Conservation (phyloP, 2,113 vertebrate species). For the Hucho hucho region DNA sequence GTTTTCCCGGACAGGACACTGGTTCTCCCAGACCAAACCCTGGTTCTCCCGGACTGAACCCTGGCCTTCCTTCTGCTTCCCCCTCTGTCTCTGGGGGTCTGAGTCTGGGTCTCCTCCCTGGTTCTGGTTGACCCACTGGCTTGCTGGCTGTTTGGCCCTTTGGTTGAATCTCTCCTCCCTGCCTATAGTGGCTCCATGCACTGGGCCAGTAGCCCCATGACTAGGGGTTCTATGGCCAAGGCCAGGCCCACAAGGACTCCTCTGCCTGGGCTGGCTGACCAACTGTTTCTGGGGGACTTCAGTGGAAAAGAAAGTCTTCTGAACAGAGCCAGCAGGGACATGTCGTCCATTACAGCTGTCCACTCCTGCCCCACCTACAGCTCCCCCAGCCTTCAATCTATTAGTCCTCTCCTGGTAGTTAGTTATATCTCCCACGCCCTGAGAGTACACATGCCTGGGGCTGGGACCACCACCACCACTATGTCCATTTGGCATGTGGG, state of each 20-base stretch:
- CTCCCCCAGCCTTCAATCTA: slow-evolving; percentile 40
- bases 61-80: not conserved
- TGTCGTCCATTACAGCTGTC: slow-evolving; percentile 50
- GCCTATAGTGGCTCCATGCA: slow-evolving; percentile 22
- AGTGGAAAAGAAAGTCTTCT: slow-evolving; percentile 65
- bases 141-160: not conserved
- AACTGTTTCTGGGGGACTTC: slow-evolving; percentile 70
- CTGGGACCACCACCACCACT: slow-evolving; percentile 15
- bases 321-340: not conserved
- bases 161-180: not conserved
- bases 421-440: slow-evolving; percentile 48
- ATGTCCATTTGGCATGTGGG: slow-evolving; percentile 54
- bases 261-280: slow-evolving; percentile 37
- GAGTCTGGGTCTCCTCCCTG: not conserved
- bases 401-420: slow-evolving; percentile 38
- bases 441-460: slow-evolving; percentile 18
- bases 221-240: not conserved
- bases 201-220: not conserved
- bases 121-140: not conserved
- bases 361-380: slow-evolving; percentile 19
- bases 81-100: not conserved
- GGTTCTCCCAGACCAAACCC: slow-evolving; percentile 53
- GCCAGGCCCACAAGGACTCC: slow-evolving; percentile 15
- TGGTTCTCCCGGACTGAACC: slow-evolving; percentile 4
- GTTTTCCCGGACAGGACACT: slow-evolving; percentile 23